Base-by-base conservation (phyloP, 2,113 vertebrate genomes). In the Labrus mixtus region DNA sequence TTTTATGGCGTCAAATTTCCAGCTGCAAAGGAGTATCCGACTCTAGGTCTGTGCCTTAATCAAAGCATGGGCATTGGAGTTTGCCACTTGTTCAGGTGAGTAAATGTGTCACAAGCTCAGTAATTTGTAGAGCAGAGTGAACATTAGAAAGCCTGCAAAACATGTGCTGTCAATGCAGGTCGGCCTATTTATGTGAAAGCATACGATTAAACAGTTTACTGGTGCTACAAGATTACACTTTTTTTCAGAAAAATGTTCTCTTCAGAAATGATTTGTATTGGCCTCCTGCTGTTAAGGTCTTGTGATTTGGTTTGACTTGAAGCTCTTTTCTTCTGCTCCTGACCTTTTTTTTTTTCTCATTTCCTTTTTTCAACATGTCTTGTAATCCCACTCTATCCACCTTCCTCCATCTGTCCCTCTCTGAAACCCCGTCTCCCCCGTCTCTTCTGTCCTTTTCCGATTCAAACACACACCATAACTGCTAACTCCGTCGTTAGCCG, bases 401-500 rank as follows among this genome's bases (percentile, higher is more conserved):
- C 43, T 41, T 20, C 15, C 37, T 57, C 25, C 4, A n/a, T 65
- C n/a, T 8, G 41, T 45, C 20, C 9, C 2, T 46, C n/a, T 61
- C 57, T 68, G 4, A n/a, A 66, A 33, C 45, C 10, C 8, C n/a
- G 19, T 46, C 8, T 60, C 12, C 22, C 39, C 2, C 53, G 6
- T 29, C 62, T 9, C 43, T 17, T 39, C 54, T 72, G 22, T 83
- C 56, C 23, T 39, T 2, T 56, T 50, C 57, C 22, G 41, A 69
- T 37, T 63, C 57, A 73, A 76, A 68, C 77, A 55, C 37, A 29
- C 3, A 1, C 23, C 23, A 45, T 29, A 39, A 15, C 50, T 13
- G 45, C 53, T 68, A 33, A 73, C 71, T 76, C 22, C 20, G 13
- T 56, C 69, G 61, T 77, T 70, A 91, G 89, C 88, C 78, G 11